phyloP scores from a whole-genome alignment of 2,888 invertebrate species.

The Alviniconcha strummeri region DNA sequence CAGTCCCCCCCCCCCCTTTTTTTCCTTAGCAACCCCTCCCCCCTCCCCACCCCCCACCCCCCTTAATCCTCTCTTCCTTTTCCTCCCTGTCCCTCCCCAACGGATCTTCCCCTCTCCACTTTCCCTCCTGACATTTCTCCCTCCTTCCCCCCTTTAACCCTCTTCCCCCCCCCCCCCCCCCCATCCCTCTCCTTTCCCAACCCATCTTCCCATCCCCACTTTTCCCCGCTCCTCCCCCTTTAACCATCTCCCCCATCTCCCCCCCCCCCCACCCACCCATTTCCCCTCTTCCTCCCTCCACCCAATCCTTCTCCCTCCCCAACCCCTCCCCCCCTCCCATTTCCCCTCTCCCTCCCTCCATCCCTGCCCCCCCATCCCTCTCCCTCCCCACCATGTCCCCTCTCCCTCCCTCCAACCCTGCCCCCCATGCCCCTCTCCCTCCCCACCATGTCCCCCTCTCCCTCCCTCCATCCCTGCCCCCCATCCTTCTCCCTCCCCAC shows the following conservation, averaged over 20 bases:
- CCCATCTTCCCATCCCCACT: neutral
- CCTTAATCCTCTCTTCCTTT: no score
- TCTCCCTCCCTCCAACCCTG: neutral
- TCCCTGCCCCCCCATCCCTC: conserved; percentile 15
- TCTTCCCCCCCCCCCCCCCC: neutral
- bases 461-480: neutral
- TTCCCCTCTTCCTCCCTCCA: neutral
- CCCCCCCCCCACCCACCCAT: neutral
- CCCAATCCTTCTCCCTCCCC: neutral
- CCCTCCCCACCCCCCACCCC: no score
- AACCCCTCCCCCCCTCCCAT: neutral
- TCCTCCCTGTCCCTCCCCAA: no score
- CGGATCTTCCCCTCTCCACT: no score
- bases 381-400: neutral
- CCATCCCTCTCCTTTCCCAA: neutral
- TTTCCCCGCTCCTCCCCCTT: neutral
- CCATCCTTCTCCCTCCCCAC: neutral
- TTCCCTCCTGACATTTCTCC: neutral
- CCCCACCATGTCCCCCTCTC: neutral
- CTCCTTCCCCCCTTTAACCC: neutral
- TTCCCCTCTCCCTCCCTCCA: neutral
- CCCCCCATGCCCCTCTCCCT: no score
- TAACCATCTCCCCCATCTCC: neutral
- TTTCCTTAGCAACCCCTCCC: no score
- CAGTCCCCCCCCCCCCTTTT: no score